Base-by-base conservation (phyloP, 1,140 invertebrate species). In the Euura saliciscinereae region DNA sequence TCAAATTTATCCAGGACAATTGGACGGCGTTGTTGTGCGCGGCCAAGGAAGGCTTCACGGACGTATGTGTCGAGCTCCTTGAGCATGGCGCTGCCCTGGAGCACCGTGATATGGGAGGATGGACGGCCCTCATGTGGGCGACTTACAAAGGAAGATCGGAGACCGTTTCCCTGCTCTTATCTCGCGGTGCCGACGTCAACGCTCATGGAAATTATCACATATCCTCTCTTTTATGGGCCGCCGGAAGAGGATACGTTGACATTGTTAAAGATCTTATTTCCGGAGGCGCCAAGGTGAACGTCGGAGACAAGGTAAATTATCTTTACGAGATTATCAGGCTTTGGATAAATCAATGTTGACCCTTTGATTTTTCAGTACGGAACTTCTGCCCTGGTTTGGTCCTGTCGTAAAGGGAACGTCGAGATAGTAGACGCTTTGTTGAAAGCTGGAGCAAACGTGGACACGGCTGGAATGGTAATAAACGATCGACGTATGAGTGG, bases 121-220 rank as follows among this genome's bases (percentile, higher is more conserved):
- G 98, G 98, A 97, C 97, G 2, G 90, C 97, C 1, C 89, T 99
- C 59, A 98, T 99, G 95, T 99, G 98, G 98, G 97, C 97, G 0
- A 92, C 95, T 6, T 99, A 99, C 84, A 97, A 98, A 86, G 97
- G 97, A 3, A 91, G 93, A 77, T 91, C 92, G 8, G 92, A 94
- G 43, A 90, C 95, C 73, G 97, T 96, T 13, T 89, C 90, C 45
- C 84, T 96, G 72, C 86, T 99, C n/a, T 85, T 99, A 70, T 93
- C 96, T 68, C 91, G 92, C 75, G 95, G 95, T 65, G 97, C 98
- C 1, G 97, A 99, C 85, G 94, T 97, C 5, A 98, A 99, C 88
- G 94, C 97, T 6, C 96, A 98, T 83, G 98, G 97, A 74, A 98
- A 98, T 86, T 98, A 97, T 88, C 96, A 98, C 85, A 95, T 98